Conservation (phyloP, 2,113 vertebrate species). For the Larimichthys polyactis region DNA sequence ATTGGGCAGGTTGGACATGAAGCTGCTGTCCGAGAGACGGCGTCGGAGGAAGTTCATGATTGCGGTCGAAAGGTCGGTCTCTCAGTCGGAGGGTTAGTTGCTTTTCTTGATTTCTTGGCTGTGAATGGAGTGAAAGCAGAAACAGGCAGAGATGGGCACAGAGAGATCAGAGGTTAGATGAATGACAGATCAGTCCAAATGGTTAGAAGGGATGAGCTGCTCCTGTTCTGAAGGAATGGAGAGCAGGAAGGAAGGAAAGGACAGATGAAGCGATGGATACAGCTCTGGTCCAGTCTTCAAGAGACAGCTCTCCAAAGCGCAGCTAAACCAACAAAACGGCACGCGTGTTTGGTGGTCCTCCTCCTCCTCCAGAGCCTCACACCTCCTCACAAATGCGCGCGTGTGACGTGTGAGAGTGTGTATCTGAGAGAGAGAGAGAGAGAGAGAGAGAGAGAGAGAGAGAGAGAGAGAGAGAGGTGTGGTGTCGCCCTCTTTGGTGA, state of each 20-base stretch:
- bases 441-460: conserved; percentile 53
- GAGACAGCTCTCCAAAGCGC: conserved; percentile 75
- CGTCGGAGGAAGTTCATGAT: conserved; percentile 97
- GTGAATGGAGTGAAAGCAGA: conserved; percentile 15
- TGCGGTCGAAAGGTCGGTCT: conserved; percentile 71
- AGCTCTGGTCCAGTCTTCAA: conserved; percentile 77
- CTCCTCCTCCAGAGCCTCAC: conserved; percentile 68
- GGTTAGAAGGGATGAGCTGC: conserved; percentile 37
- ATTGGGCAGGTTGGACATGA: conserved; percentile 97
- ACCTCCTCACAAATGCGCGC: conserved; percentile 66
- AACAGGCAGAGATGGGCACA: conserved; percentile 12
- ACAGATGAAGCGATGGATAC: conserved; percentile 68
- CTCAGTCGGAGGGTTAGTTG: conserved; percentile 6
- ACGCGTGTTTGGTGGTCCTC: conserved; percentile 60
- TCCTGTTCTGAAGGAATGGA: conserved; percentile 36
- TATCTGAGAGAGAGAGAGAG: conserved; percentile 40
- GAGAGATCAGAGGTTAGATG: conserved; percentile 57
- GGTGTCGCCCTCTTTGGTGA: conserved; percentile 70
- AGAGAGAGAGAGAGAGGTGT: conserved; percentile 56
- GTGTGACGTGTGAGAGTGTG: conserved; percentile 58
- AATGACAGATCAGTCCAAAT: conserved; percentile 59
- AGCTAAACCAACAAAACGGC: conserved; percentile 57
- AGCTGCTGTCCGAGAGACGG: conserved; percentile 97
- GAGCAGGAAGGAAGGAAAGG: conserved; percentile 47
- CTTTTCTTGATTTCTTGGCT: conserved; percentile 44